Conservation (phyloP, 2,113 vertebrate species). For the Anguilla rostrata region DNA sequence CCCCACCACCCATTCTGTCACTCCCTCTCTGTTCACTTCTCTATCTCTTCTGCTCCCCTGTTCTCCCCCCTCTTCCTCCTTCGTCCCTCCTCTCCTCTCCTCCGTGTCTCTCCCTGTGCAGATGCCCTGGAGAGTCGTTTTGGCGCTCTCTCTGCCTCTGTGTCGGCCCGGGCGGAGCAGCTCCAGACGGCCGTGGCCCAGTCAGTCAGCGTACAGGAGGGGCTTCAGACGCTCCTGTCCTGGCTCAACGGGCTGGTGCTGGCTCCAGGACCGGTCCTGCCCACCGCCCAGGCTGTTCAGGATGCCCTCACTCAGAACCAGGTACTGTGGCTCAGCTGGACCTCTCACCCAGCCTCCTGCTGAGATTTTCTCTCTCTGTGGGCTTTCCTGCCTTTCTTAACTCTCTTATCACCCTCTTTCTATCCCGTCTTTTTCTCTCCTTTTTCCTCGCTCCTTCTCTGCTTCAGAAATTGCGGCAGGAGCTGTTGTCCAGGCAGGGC, state of each 20-base stretch:
- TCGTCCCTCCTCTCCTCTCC: not conserved
- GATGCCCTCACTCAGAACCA: conserved; percentile 81
- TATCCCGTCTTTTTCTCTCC: not conserved
- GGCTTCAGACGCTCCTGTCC: conserved; percentile 80
- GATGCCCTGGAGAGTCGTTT: conserved; percentile 80
- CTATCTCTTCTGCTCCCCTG: not conserved
- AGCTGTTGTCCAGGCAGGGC: conserved; percentile 86
- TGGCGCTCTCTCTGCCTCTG: conserved; percentile 75
- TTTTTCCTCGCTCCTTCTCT: not conserved
- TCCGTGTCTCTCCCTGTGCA: conserved; percentile 45
- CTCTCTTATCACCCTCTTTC: not conserved
- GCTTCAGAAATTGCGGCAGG: conserved; percentile 88
- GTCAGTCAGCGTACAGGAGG: conserved; percentile 92
- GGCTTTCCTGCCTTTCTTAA: not conserved
- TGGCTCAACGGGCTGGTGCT: conserved; percentile 80
- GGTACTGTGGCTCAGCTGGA: conserved; percentile 61
- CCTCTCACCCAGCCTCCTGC: not conserved
- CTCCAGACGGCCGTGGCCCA: conserved; percentile 93
- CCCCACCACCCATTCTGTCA: not conserved
- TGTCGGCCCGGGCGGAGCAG: conserved; percentile 79
- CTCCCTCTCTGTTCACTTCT: not conserved
- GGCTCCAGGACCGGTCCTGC: conserved; percentile 61
- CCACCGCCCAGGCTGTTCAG: conserved; percentile 80
- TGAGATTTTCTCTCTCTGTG: not conserved
- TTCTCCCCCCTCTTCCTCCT: not conserved